Base-by-base conservation (phyloP, 2,888 invertebrate genomes). In the Ormyrus rosae region DNA sequence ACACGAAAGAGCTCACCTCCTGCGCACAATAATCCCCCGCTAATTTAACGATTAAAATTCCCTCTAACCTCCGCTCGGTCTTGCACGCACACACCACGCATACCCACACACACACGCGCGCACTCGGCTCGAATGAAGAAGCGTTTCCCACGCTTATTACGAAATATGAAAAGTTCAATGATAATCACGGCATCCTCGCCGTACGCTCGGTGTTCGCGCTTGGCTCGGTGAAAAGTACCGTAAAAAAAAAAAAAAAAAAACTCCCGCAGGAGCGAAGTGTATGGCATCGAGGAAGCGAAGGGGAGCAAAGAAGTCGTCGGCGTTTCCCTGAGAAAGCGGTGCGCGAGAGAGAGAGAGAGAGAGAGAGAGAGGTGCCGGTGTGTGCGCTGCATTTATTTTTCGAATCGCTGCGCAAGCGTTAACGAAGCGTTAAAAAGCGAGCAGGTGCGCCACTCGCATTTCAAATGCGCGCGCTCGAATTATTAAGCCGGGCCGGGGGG, bases 341-440 rank as follows among this genome's bases (percentile, higher is more conserved):
- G 34, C 34, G 34, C 34, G 34, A 34, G 34, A 34, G 34, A 34
- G 34, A 34, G 34, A 34, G 34, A 34, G 34, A 4, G 34, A 4
- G 34, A 34, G 34, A 34, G 34, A 2, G 34, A 34, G 34, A 34
- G 34, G 34, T 34, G 34, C 34, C 34, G 34, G 34, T 34, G 34
- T 34, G 34, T 34, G 34, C 34, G 13, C 53, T 69, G 64, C 80
- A 75, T 75, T 80, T 60, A 80, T 75, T 80, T 79, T 67, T 71
- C 79, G 79, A 75, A 75, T 75, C 70, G 74, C 53, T 75, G 80
- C 55, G 48, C 63, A 8, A 65, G 85, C 86, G 85, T 88, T 87
- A 90, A 89, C 90, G 89, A 89, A 88, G 89, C 90, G 88, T 89
- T 89, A 90, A 90, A 34, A 34, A 90, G 84, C 86, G 88, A 86